phyloP scores from a whole-genome alignment of 2,113 vertebrate species.

The Ptilonorhynchus violaceus region DNA sequence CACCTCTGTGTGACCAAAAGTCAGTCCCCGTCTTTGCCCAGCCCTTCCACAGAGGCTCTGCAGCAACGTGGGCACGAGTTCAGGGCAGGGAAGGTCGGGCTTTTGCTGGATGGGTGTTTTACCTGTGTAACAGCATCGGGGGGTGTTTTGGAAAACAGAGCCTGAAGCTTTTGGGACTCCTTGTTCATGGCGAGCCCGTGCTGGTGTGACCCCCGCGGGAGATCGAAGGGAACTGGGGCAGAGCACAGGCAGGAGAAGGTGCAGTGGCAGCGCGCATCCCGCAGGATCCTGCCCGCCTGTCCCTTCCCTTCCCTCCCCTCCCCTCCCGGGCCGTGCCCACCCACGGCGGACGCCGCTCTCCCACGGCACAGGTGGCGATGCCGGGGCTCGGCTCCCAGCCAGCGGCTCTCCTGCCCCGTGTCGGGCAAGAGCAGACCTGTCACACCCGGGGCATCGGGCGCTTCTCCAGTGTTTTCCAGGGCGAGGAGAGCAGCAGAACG shows the following conservation, averaged over 20 bases:
- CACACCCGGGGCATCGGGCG: rapidly evolving
- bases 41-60: neutral
- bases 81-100: neutral
- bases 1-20: neutral
- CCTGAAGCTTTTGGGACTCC: neutral
- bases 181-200: neutral
- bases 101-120: neutral
- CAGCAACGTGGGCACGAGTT: neutral
- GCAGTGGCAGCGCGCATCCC: neutral
- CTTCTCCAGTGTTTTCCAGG: neutral
- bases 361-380: rapidly evolving
- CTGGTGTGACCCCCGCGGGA: neutral
- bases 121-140: neutral
- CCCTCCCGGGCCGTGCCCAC: neutral
- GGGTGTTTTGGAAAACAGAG: neutral
- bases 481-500: neutral
- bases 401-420: neutral
- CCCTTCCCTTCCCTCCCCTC: neutral
- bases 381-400: rapidly evolving
- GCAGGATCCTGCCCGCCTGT: neutral
- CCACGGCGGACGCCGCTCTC: neutral
- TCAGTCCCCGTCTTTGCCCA: neutral
- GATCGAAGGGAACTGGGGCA: rapidly evolving
- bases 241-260: neutral
- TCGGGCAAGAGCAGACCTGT: neutral